Conservation (phyloP, 2,888 invertebrate genomes). For the Drosophila neotestacea region DNA sequence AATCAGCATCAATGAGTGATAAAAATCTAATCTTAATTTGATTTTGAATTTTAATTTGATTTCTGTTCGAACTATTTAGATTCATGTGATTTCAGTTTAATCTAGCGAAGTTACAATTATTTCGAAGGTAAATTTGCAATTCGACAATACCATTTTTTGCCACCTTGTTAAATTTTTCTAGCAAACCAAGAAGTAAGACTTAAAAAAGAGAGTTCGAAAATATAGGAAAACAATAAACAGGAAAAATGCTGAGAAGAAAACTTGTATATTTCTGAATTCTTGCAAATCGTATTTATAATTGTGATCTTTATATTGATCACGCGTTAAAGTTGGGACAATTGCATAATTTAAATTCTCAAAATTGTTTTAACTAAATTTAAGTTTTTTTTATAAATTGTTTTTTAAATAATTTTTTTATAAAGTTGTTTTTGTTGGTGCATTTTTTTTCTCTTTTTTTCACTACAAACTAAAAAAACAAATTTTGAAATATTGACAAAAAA, state of each 20-base stretch:
- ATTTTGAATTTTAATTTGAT: no score
- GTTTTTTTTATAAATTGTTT: conserved; percentile 35
- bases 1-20: no score
- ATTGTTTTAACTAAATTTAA: conserved; percentile 69
- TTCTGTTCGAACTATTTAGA: no score
- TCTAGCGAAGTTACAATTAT: background rate
- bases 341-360: conserved; percentile 27
- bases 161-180: conserved; percentile 60
- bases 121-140: background rate
- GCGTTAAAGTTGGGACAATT: conserved; percentile 13
- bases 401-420: conserved; percentile 3
- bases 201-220: background rate
- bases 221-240: conserved; percentile 7
- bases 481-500: background rate
- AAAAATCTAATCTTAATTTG: no score
- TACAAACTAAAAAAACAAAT: conserved; percentile 42
- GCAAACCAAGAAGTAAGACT: conserved; percentile 32
- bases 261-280: conserved; percentile 21
- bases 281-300: conserved; percentile 17
- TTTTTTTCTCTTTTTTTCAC: conserved; percentile 35
- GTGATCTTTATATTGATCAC: conserved; percentile 13
- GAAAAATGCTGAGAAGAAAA: conserved; percentile 14
- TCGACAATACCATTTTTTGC: conserved; percentile 7
- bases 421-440: conserved; percentile 12
- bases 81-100: background rate